Evolutionary conservation across 2,797 vertebrate genomes (phyloP), one percentile per base, ranked within the genome.

Genomic region (Salarias fasciatus): DNA sequence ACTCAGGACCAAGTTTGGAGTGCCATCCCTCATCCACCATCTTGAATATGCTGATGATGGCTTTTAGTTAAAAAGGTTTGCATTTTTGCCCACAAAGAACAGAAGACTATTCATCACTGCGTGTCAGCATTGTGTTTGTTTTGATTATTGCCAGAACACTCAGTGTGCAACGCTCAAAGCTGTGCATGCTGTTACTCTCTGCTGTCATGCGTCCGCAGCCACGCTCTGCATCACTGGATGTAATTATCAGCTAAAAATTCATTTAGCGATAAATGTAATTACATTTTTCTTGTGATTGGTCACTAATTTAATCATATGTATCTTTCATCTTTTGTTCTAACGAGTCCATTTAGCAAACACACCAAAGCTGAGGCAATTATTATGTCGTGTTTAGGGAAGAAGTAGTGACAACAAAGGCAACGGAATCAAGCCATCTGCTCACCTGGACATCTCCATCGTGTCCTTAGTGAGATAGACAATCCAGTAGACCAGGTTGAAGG

Each of bases 401-500:
- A 18, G n/a, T 15, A 45, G 31, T 30, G 11, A n/a, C 13, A 54
- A 14, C 14, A 35, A 61, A 66, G 1, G n/a, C n/a, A n/a, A n/a
- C n/a, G n/a, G 8, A 75, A 49, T 15, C 59, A 42, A 41, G 63
- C 70, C 60, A 53, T 81, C 58, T 73, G 63, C 63, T 82, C 81
- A 94, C 93, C 92, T 93, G 79, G 92, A 88, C 82, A 94, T 92
- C 88, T 98, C 97, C 97, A 98, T 98, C 4, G 95, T 96, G 88
- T 98, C 97, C 90, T 97, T 98, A 75, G 96, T 97, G 84, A 98
- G 95, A 83, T 98, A 98, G 80, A 98, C 96, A 6, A 98, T 93
- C 97, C 97, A 98, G 88, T 98, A 98, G 24, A 98, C 96, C 62
- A 98, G 90, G 90, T 98, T 98, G 89, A 98, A 98, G 75, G 96